Conservation (phyloP, 64 coral and sea anemone species). For the Pocillopora damicornis region DNA sequence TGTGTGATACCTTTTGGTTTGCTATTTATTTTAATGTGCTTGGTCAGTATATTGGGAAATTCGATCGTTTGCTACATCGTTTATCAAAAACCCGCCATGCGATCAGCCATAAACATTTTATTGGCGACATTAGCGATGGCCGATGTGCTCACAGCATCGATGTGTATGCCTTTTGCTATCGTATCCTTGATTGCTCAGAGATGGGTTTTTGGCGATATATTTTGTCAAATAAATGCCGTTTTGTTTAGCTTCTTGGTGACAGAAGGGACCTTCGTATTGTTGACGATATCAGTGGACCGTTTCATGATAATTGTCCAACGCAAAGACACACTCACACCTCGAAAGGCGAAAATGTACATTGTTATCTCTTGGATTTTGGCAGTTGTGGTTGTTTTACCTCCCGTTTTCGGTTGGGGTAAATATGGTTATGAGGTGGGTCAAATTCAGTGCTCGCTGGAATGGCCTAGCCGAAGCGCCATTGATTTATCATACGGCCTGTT, state of each 20-base stretch:
- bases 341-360: conserved; percentile 85
- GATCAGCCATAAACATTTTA: conserved; percentile 94
- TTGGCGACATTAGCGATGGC: conserved; percentile 84
- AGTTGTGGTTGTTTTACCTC: conserved; percentile 63
- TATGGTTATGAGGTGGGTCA: conserved; percentile 69
- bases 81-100: conserved; percentile 97
- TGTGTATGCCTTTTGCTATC: conserved; percentile 83
- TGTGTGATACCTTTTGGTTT: conserved; percentile 56
- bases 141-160: conserved; percentile 66
- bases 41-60: conserved; percentile 76
- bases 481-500: conserved; percentile 72
- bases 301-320: conserved; percentile 89
- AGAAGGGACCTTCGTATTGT: conserved; percentile 76
- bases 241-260: conserved; percentile 77
- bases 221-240: conserved; percentile 86
- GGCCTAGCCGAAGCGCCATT: conserved; percentile 21
- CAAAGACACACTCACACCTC: conserved; percentile 80
- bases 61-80: conserved; percentile 93
- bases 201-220: conserved; percentile 75
- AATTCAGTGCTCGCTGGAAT: conserved; percentile 74
- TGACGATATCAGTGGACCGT: conserved; percentile 86
- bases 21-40: conserved; percentile 72
- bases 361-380: conserved; percentile 74
- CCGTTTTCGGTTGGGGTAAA: conserved; percentile 80
- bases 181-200: conserved; percentile 66